Percentiles rank a stretch among this genome's conserved stretches.
Conservation (phyloP, 2,888 invertebrate genomes). For the Apotomis turbidana region DNA sequence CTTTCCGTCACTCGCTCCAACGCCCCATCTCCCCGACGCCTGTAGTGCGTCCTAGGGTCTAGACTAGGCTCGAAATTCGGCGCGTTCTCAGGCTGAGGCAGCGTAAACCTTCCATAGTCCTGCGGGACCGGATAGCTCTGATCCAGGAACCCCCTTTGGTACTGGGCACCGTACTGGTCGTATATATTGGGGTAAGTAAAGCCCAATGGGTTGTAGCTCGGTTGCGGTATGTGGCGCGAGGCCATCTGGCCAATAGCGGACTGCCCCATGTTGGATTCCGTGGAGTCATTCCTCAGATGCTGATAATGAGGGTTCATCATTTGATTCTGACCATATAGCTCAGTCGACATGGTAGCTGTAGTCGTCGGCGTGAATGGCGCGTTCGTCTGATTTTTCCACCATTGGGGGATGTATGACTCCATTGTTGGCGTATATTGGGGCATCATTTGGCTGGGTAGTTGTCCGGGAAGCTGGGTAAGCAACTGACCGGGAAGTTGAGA, state of each 20-base stretch:
- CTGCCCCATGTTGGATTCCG: conserved; percentile 53
- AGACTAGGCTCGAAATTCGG: background rate
- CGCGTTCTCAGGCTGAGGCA: background rate
- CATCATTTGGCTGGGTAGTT: too few species aligned
- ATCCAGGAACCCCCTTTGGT: background rate
- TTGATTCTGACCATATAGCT: background rate
- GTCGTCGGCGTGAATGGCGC: conserved; percentile 1
- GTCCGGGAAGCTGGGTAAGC: background rate
- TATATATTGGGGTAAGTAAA: conserved; percentile 54
- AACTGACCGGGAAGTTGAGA: background rate
- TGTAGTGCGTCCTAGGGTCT: too few species aligned
- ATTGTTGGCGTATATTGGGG: background rate
- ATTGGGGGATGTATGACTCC: conserved; percentile 1
- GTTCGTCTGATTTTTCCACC: conserved; percentile 1
- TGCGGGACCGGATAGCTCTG: conserved; percentile 58
- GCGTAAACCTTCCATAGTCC: conserved; percentile 37
- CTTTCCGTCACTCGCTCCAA: too few species aligned
- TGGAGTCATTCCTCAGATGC: background rate
- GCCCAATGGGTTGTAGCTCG: conserved; percentile 68
- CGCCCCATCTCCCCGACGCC: too few species aligned
- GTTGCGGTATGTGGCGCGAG: conserved; percentile 63
- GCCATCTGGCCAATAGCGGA: conserved; percentile 66
- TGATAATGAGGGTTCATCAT: background rate
- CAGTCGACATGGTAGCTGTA: background rate
- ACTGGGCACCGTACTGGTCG: conserved; percentile 56